phyloP scores from a whole-genome alignment of 2,888 invertebrate species.

The Hesperia comma region DNA sequence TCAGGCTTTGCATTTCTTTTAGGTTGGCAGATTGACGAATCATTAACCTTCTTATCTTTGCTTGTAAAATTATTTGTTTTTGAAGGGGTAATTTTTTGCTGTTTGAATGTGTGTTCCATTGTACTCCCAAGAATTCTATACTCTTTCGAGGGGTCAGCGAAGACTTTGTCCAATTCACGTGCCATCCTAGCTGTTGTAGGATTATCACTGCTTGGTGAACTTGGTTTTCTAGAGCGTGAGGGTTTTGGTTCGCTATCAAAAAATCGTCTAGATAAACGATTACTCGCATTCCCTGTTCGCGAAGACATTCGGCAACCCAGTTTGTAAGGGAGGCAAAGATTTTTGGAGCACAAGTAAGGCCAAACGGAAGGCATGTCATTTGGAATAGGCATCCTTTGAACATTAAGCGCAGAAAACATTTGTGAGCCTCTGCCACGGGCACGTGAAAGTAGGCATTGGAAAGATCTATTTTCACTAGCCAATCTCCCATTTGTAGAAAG shows the following conservation, averaged over 20 bases:
- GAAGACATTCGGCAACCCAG: background rate
- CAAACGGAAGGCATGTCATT: background rate
- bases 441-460: constrained; percentile 4
- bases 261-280: background rate
- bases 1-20: background rate
- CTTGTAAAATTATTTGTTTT: background rate
- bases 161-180: background rate
- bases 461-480: constrained; percentile 5
- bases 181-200: background rate
- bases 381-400: background rate
- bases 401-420: background rate
- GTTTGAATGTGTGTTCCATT: background rate
- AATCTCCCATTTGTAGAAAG: constrained; percentile 1
- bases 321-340: background rate
- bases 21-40: background rate
- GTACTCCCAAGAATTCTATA: background rate
- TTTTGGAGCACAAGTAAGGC: background rate
- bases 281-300: background rate
- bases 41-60: background rate
- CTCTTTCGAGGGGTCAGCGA: background rate
- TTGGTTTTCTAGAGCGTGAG: background rate
- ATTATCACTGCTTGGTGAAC: background rate
- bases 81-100: background rate
- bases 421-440: background rate
- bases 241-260: background rate